A percentile compares a stretch with the other conserved stretches of the same genome.
phyloP scores from a whole-genome alignment of 2,797 vertebrate species.

The Morelia viridis region DNA sequence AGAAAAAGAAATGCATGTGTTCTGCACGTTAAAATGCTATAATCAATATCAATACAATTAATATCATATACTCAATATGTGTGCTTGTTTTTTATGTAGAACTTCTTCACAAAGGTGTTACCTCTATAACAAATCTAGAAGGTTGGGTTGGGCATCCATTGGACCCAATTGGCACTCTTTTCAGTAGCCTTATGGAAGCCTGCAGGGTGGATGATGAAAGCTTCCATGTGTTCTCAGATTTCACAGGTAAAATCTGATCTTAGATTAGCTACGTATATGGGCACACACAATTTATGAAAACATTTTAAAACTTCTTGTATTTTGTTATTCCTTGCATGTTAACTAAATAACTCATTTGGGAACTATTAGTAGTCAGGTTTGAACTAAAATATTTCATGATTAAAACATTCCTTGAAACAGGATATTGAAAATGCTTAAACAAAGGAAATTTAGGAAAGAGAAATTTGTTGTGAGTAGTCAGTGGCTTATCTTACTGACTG shows the following conservation, averaged over 20 bases:
- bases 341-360: neutral
- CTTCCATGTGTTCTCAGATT: slow-evolving; percentile 83
- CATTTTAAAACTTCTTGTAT: neutral
- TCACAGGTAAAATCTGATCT: slow-evolving; percentile 79
- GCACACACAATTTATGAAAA: too few species aligned
- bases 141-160: slow-evolving; percentile 98
- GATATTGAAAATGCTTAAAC: neutral
- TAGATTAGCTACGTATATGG: neutral
- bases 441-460: neutral
- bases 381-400: neutral
- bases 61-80: neutral
- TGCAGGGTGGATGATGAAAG: slow-evolving; percentile 84
- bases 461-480: neutral
- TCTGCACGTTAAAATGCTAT: neutral
- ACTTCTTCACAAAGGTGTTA: slow-evolving; percentile 90
- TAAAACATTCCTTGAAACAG: slow-evolving; percentile 13
- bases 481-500: neutral
- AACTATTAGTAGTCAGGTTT: slow-evolving; percentile 13
- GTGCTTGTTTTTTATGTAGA: slow-evolving; percentile 70
- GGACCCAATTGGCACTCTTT: slow-evolving; percentile 94
- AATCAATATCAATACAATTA: neutral
- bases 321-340: neutral
- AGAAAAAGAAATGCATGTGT: neutral
- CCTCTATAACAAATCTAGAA: slow-evolving; percentile 92
- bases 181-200: slow-evolving; percentile 93